Evolutionary conservation across 2,888 invertebrate genomes (phyloP), one percentile per base, ranked within the genome.

Genomic region (Coecobrya sp.): DNA sequence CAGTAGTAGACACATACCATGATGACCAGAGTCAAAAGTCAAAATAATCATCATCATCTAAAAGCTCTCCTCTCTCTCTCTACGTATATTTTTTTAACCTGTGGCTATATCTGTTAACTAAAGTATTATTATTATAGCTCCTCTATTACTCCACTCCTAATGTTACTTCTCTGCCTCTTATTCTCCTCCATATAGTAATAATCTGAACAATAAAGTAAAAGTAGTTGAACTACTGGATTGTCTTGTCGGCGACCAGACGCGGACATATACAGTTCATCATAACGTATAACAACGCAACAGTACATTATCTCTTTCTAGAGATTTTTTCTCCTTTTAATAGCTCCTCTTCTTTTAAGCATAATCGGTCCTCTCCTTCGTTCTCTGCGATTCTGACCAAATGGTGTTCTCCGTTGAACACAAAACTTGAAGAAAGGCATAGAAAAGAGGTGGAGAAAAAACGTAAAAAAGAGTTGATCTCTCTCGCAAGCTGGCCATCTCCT

Each of bases 301-400:
- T n/a, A 76, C 10, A 16, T 25, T 52, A 76, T 45, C 36, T 70
- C 30, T n/a, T 27, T 11, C n/a, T 27, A 1, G 49, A 25, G 7
- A 49, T 45, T 90, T 85, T 85, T 90, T 85, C 25, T 70, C 52
- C 84, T 84, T 84, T 90, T 90, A 90, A 90, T 79, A 88, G 81
- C 59, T 81, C 62, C 27, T 25, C 52, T 45, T 49, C 19, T 27
- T 76, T n/a, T n/a, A n/a, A n/a, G n/a, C n/a, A n/a, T n/a, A n/a
- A n/a, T n/a, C n/a, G n/a, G n/a, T n/a, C 42, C 22, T 59, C 45
- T 36, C 59, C 19, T 16, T 55, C 59, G 30, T 85, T 3, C 22
- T 76, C 59, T 19, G n/a, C 22, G 13, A 59, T 36, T 65, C 13
- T 76, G 87, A 81, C 87, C 30, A 86, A 70, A 85, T 76, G 76